Base-by-base conservation (phyloP, 2,888 invertebrate species). In the Eristalinus sepulchralis region DNA sequence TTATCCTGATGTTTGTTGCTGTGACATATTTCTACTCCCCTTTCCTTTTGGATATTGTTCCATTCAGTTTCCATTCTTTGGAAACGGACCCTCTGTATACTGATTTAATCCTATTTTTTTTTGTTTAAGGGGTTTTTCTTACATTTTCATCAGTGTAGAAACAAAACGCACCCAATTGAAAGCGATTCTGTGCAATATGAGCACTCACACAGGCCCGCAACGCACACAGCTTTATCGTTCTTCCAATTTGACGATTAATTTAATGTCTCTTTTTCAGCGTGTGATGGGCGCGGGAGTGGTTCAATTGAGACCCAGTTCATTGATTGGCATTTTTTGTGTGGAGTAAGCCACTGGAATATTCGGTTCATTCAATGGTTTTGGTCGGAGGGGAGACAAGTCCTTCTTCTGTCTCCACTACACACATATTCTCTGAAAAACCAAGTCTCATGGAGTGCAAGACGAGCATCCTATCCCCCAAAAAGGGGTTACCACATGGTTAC, bases 81-180 rank as follows among this genome's bases (percentile, higher is more conserved):
- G 11, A 24, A 72, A 55, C 39, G 72, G 67, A n/a, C n/a, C 27
- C 33, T 72, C 47, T 68, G 72, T 62, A 76, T 72, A 76, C 71
- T n/a, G 62, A 72, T 80, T 84, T 76, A n/a, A 17, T 47, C 47
- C n/a, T 47, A 47, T 17, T 1, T n/a, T 17, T 17, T n/a, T 2
- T n/a, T n/a, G 11, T 39, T 47, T 47, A 6, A n/a, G n/a, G n/a
- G n/a, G n/a, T 34, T 34, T 1, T 34, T 10, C n/a, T 47, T 47
- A n/a, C n/a, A 47, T 47, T 17, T n/a, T n/a, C 6, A 47, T 24
- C 27, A 47, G 34, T 66, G 55, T n/a, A 39, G 10, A 59, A 22
- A 73, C 9, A 63, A 22, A 85, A 85, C 85, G 81, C 81, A 85
- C 81, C 85, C 85, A 81, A 60, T 72, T 63, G 24, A 24, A 67